Percentiles rank a stretch among this genome's conserved stretches.
These are phyloP conservation scores for Axinella damicornis DNA, from an alignment of 37 sponge, comb jelly and placozoan species.

Conservation along the genomic window DNA sequence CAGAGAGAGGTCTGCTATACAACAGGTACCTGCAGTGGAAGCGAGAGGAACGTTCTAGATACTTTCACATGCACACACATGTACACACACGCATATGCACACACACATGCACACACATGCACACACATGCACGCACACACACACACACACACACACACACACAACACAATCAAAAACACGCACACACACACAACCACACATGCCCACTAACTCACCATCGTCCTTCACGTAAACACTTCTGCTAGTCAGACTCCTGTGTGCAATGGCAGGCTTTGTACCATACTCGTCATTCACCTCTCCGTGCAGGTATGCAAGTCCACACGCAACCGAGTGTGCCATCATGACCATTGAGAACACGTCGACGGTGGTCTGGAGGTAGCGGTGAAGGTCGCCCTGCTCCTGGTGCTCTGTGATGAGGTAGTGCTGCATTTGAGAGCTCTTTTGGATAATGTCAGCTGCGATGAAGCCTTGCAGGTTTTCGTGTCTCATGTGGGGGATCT, in stretches of 20 bases:
- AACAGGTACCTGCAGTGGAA: conserved; percentile 33
- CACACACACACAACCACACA: too few relatives aligned
- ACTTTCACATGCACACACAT: conserved; percentile 16
- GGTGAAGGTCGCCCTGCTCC: conserved; percentile 45
- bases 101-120: conserved; percentile 44
- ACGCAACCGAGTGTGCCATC: conserved; percentile 34
- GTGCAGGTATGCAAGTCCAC: conserved; percentile 80
- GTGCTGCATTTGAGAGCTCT: conserved; percentile 35
- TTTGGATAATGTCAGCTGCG: conserved; percentile 65
- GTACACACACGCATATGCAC: conserved; percentile 31
- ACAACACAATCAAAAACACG: conserved; percentile 7
- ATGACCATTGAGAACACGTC: background rate
- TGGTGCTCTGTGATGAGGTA: conserved; percentile 71
- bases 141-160: conserved; percentile 47
- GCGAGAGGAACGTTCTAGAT: too few relatives aligned
- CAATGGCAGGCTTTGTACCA: conserved; percentile 53
- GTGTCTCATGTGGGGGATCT: conserved; percentile 68
- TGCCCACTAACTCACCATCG: conserved; percentile 62
- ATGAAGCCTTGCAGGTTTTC: conserved; percentile 79
- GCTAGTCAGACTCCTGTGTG: conserved; percentile 54
- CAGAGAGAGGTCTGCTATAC: conserved; percentile 37
- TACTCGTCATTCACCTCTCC: conserved; percentile 18
- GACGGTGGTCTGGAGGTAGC: conserved; percentile 40
- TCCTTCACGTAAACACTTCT: conserved; percentile 39
- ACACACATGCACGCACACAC: conserved; percentile 60